Base-by-base conservation (phyloP, 2,888 invertebrate species). In the Salpingus planirostris region DNA sequence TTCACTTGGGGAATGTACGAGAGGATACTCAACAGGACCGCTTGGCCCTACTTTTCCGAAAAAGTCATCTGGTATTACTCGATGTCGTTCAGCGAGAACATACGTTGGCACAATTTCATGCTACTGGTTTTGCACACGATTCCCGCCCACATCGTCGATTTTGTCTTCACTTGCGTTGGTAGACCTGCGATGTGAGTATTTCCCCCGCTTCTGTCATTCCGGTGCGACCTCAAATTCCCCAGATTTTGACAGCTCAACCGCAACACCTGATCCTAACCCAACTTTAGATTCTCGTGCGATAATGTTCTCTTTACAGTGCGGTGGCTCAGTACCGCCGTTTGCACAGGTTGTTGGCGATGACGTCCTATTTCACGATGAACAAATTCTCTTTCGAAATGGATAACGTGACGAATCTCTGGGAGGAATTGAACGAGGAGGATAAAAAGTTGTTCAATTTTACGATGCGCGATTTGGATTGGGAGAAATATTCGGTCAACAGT, bases 391-490 rank as follows among this genome's bases (percentile, higher is more conserved):
- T 22, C 11, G 14, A 23, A 11, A 13, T 2, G 11, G n/a, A 23
- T 15, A 29, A 29, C 11, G 22, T 22, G 12, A 21, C 13, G 5
- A 11, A 5, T 23, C 22, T 29, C 10, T 23, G 29, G 29, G 4
- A 23, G 4, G 10, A 10, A 2, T 14, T 29, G 24, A 29, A 8
- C 12, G 29, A 29, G 14, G 11, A 23, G n/a, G 29, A 29, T 29
- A 12, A 14, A 2, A 2, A 29, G 13, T 23, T 29, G 24, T 29
- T 29, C 13, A 14, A 13, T 6, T 23, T 29, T 13, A 13, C 22
- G 1, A 5, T 22, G 10, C 13, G 2, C 3, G 11, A 7, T 13
- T 10, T 29, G 11, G 11, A 29, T 10, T 28, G 28, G 28, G 2
- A 11, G 3, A 3, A 21, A 2, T 28, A 21, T 6, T 18, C 18